Conservation (phyloP, 2,888 invertebrate species). For the Ischnura elegans region DNA sequence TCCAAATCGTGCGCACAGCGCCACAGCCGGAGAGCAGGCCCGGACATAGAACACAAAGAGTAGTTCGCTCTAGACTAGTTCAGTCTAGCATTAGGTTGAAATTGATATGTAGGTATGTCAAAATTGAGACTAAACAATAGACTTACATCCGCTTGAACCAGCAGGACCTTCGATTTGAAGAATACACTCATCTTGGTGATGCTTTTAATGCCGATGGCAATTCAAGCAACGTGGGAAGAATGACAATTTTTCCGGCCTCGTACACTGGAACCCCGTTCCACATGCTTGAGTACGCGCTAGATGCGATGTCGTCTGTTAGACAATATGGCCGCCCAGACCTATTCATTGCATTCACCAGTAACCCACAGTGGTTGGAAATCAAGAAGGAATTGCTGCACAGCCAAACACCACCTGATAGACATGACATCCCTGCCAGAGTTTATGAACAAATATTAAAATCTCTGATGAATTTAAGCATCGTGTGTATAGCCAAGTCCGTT, state of each 20-base stretch:
- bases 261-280: constrained; percentile 72
- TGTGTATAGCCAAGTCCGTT: not conserved
- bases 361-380: constrained; percentile 74
- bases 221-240: not conserved
- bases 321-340: constrained; percentile 73
- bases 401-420: constrained; percentile 69
- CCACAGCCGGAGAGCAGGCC: too few relatives aligned
- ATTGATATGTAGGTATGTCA: constrained; percentile 74
- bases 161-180: constrained; percentile 72
- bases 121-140: constrained; percentile 75
- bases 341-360: constrained; percentile 74
- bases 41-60: too few relatives aligned
- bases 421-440: constrained; percentile 71
- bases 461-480: not conserved
- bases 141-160: constrained; percentile 74
- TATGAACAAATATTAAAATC: constrained; percentile 64
- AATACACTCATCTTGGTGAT: constrained; percentile 74
- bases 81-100: constrained; percentile 73
- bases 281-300: constrained; percentile 71
- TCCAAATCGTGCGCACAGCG: too few relatives aligned
- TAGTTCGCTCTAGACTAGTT: too few relatives aligned
- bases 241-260: constrained; percentile 72
- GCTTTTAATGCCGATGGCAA: constrained; percentile 53
- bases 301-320: constrained; percentile 62
- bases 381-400: constrained; percentile 67